Conservation (phyloP, 2,797 vertebrate genomes). For the Crypturellus tataupa region DNA sequence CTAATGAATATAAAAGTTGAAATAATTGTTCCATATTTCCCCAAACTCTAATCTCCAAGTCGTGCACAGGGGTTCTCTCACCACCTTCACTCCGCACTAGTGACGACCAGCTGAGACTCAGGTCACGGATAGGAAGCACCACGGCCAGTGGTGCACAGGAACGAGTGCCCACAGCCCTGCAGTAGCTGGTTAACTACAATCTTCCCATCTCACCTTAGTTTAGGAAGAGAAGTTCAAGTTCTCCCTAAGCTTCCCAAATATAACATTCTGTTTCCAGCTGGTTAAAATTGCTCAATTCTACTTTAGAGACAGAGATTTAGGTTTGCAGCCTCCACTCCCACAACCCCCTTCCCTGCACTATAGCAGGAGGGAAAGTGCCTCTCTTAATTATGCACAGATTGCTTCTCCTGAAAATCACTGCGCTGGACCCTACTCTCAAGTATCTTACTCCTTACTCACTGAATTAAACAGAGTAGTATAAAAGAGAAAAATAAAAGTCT, state of each 20-base stretch:
- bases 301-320: neutral
- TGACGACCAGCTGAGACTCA: neutral
- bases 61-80: neutral
- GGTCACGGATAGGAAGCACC: accelerated
- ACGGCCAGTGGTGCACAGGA: accelerated
- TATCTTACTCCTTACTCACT: neutral
- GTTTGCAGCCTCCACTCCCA: neutral
- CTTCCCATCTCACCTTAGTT: neutral
- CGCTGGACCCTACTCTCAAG: neutral
- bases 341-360: neutral
- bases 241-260: neutral
- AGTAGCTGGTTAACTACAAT: neutral
- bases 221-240: neutral
- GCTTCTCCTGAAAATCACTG: neutral
- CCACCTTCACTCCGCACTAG: neutral
- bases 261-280: neutral
- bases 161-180: neutral
- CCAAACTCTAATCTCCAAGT: neutral
- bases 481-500: neutral
- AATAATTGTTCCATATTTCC: neutral
- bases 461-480: neutral
- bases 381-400: accelerated
- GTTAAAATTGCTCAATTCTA: neutral
- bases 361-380: neutral
- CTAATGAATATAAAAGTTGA: neutral